Percentiles rank a stretch among this genome's conserved stretches.
Evolutionary conservation across 2,797 vertebrate species (phyloP).

Genomic region (Mareca penelope): DNA sequence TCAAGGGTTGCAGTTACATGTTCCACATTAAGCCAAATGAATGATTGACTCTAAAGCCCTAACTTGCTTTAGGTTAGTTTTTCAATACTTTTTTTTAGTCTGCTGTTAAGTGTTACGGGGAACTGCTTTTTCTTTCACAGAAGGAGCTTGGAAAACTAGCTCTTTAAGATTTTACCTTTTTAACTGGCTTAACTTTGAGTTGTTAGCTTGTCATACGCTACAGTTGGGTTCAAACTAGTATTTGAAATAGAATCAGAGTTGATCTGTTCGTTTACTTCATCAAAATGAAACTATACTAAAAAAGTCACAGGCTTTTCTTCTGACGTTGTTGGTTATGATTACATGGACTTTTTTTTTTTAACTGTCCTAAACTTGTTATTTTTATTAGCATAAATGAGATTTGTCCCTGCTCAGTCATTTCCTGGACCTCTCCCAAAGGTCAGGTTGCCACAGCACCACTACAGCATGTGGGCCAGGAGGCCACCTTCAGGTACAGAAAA

Average conservation of each 20-base stretch:
- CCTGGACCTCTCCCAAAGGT: fast-evolving
- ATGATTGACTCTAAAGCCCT: neutral
- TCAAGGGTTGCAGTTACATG: neutral
- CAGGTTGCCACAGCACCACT: fast-evolving
- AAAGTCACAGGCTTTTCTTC: neutral
- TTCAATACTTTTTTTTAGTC: neutral
- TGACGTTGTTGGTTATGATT: neutral
- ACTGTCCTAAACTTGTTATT: neutral
- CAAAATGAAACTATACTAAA: neutral
- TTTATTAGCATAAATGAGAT: neutral
- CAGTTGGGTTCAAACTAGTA: neutral
- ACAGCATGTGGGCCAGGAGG: fast-evolving
- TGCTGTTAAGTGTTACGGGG: neutral
- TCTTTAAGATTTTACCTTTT: neutral
- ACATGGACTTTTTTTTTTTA: no score
- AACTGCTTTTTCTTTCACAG: neutral
- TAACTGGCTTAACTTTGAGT: neutral
- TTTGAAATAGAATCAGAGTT: neutral
- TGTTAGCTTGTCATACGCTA: neutral
- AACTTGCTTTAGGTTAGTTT: neutral
- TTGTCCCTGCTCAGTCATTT: neutral
- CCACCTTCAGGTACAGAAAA: neutral
- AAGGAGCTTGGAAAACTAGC: neutral
- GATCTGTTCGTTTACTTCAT: neutral
- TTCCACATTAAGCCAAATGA: neutral